These are phyloP conservation scores for Mus musculus DNA, from an alignment of 2,113 vertebrate species.

Conservation along the genomic window DNA sequence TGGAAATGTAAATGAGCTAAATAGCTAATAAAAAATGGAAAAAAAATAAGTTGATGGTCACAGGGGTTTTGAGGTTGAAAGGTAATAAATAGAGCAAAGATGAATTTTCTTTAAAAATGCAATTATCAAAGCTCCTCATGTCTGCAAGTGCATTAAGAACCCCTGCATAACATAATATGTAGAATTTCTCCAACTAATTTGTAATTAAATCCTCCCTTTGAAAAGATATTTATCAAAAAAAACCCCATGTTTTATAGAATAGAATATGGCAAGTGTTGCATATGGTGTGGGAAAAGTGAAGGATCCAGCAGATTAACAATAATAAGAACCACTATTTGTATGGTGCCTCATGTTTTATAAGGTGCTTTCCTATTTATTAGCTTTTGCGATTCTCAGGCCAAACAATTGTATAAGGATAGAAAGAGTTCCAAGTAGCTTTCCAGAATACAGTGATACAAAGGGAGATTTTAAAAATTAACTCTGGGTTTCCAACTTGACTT, in stretches of 20 bases:
- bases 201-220: background rate
- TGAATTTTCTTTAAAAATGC: background rate
- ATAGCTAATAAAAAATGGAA: no score
- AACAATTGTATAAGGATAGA: constrained; percentile 11
- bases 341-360: background rate
- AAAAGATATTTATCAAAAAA: background rate
- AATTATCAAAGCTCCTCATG: background rate
- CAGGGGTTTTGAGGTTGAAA: background rate
- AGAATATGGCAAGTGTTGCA: background rate
- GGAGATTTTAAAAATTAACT: background rate
- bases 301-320: background rate
- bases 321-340: background rate
- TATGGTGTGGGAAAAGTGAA: background rate
- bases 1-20: no score
- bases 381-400: background rate
- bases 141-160: background rate
- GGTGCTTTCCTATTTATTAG: constrained; percentile 8
- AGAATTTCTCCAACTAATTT: constrained; percentile 33
- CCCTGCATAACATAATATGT: background rate
- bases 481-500: background rate
- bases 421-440: background rate
- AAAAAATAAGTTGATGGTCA: background rate
- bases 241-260: constrained; percentile 18
- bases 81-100: constrained; percentile 36
- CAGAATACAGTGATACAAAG: background rate